These are phyloP conservation scores for Clostera curtula DNA, from an alignment of 2,888 invertebrate genomes.

Conservation along the genomic window DNA sequence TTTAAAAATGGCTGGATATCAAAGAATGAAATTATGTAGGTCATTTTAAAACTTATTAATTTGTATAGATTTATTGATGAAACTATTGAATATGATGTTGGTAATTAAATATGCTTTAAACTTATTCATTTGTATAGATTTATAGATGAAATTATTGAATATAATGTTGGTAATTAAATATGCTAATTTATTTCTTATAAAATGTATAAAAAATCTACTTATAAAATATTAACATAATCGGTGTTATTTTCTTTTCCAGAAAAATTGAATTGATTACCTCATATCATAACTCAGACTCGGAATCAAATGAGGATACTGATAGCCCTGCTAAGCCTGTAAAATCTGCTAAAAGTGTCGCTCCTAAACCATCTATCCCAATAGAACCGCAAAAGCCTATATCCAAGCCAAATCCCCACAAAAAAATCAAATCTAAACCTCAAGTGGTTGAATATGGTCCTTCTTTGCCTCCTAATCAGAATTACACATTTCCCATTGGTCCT, in stretches of 20 bases:
- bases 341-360: conserved; percentile 7
- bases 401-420: conserved; percentile 31
- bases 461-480: conserved; percentile 48
- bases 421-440: conserved; percentile 36
- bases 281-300: conserved; percentile 70
- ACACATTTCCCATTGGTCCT: conserved; percentile 54
- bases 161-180: no score
- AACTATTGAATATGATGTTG: no score
- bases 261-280: conserved; percentile 76
- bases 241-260: conserved; percentile 39
- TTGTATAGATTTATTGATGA: no score
- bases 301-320: conserved; percentile 64
- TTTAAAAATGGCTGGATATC: no score
- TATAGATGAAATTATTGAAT: no score
- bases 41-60: no score
- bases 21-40: no score
- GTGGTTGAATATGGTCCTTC: conserved; percentile 52
- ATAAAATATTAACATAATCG: no score
- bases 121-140: no score
- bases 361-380: conserved; percentile 15
- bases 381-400: conserved; percentile 13
- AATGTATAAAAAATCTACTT: no score
- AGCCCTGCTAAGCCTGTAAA: conserved; percentile 27
- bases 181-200: no score
- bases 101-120: no score